Percentiles rank a stretch among this genome's conserved stretches.
phyloP scores from a whole-genome alignment of 1,140 invertebrate species.

The Drosophila equinoxialis region DNA sequence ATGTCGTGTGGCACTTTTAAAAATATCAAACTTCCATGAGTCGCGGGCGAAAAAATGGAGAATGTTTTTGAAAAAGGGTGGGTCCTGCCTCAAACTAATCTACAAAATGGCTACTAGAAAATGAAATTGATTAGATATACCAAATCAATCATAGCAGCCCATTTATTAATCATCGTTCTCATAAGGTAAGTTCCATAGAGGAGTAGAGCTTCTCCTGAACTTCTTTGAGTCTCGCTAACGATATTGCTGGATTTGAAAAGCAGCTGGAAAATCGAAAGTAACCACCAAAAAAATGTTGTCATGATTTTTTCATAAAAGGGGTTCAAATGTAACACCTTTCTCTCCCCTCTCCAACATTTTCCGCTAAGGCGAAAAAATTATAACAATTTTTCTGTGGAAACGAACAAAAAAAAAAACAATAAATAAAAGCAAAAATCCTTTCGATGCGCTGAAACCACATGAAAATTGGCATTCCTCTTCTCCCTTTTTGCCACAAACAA shows the following conservation, averaged over 20 bases:
- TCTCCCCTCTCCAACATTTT: slow-evolving; percentile 25
- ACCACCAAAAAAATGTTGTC: slow-evolving; percentile 21
- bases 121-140: slow-evolving; percentile 9
- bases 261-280: slow-evolving; percentile 35
- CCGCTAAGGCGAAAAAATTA: slow-evolving; percentile 36
- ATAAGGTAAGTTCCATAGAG: no score
- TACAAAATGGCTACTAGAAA: slow-evolving; percentile 49
- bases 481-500: slow-evolving; percentile 48
- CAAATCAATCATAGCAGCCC: background rate
- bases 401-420: slow-evolving; percentile 14
- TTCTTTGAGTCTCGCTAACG: background rate
- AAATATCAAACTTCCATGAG: slow-evolving; percentile 57
- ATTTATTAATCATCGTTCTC: no score
- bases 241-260: background rate
- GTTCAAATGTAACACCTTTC: slow-evolving; percentile 57
- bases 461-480: slow-evolving; percentile 38
- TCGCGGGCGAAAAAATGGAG: slow-evolving; percentile 28
- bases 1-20: slow-evolving; percentile 48
- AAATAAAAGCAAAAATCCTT: slow-evolving; percentile 27
- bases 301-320: slow-evolving; percentile 46
- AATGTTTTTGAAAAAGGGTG: slow-evolving; percentile 38
- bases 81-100: slow-evolving; percentile 18
- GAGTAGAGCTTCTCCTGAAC: no score
- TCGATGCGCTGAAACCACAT: slow-evolving; percentile 47
- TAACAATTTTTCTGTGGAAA: slow-evolving; percentile 51